Base-by-base conservation (phyloP, 1,140 invertebrate genomes). In the Drosophila tsacasi region DNA sequence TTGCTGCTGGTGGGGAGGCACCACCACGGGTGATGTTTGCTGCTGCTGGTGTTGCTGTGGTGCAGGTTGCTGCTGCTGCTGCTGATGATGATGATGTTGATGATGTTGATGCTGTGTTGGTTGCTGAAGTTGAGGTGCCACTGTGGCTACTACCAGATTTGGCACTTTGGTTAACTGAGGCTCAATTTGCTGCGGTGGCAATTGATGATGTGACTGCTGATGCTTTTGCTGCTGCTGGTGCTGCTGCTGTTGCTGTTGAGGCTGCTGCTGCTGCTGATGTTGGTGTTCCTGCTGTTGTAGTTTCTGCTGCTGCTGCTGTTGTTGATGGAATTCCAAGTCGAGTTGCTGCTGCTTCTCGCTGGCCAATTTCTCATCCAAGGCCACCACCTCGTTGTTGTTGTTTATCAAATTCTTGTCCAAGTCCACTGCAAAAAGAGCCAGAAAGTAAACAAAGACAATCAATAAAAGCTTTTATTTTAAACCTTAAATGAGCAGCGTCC, bases 361-460 rank as follows among this genome's bases (percentile, higher is more conserved):
- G 19, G 59, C 75, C 65, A 65, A 27, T 23, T 63, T 69, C n/a
- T 87, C 79, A 32, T 86, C 83, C 67, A 87, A 63, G 66, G 72
- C 49, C 59, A 74, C 79, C 42, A 65, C 83, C 30, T 81, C 72
- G 52, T 81, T 77, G 42, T 76, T 90, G 67, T 77, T 80, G 32
- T 64, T 82, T 30, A 82, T 64, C 60, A 83, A 60, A 23, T 73
- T 73, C 35, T 91, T 91, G 47, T 90, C 86, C 65, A 77, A 86
- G 47, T 90, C 86, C 65, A 77, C 85, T 90, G 79, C 15, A 84
- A 80, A 44, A 49, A 39, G 15, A 37, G 2, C 19, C 44, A 40
- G 21, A 73, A 75, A 47, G 52, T 10, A 27, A 65, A 62, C 13
- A 17, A 9, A 30, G 13, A 32, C 15, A 54, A 57, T 37, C 47